Evolutionary conservation across 2,113 vertebrate genomes (phyloP), one percentile per base, ranked within the genome.

Genomic region (Siphamia tubifer): DNA sequence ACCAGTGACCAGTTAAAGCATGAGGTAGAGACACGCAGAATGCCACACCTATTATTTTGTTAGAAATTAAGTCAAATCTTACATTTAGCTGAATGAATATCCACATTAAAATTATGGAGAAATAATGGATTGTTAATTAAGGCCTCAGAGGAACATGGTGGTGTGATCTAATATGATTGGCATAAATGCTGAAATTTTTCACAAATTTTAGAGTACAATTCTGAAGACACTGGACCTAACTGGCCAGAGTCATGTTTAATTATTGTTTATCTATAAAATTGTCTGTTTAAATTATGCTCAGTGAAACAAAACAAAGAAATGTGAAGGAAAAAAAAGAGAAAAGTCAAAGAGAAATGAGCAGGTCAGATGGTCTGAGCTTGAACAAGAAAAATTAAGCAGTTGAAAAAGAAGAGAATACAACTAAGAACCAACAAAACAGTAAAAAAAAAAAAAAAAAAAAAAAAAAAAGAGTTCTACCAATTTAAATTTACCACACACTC

Each of bases 11-110:
- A 45, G 44, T 72, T 69, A 60, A 54, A 74, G 62, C 21, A 56
- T 60, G 84, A 90, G 82, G 87, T 82, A 90, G 83, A 83, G 73
- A 79, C 58, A 40, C 75, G 64, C 58, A 67, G 49, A 66, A 71
- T 52, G 49, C 56, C 45, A 63, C 39, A 43, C 43, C n/a, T n/a
- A n/a, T n/a, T n/a, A n/a, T n/a, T n/a, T n/a, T n/a, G n/a, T n/a
- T n/a, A n/a, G n/a, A n/a, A n/a, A n/a, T n/a, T n/a, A n/a, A n/a
- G n/a, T n/a, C n/a, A n/a, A n/a, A n/a, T n/a, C n/a, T 34, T 31
- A 34, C 42, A 36, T 34, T 15, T 25, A 42, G 55, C 68, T 70
- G 23, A 74, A 31, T 44, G 13, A 32, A 69, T n/a, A 39, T 42
- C 56, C 13, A 51, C 15, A 30, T 15, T 44, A 24, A 42, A 49